Conservation (phyloP, 1,140 invertebrate species). For the Aphelenchoides avenae region DNA sequence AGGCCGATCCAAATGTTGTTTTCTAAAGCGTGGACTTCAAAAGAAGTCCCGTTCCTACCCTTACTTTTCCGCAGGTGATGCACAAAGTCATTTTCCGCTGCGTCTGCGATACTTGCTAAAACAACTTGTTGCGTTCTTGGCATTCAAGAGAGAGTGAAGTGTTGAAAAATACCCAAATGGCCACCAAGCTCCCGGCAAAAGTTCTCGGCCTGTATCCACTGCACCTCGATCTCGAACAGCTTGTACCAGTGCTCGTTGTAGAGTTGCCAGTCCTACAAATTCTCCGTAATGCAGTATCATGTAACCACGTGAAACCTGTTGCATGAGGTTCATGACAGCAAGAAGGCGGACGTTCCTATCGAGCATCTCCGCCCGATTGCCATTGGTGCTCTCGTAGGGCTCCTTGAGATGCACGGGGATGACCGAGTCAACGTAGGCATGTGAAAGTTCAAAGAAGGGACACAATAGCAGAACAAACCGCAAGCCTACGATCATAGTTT, state of each 20-base stretch:
- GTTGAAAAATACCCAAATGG: no score
- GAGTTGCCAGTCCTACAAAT: constrained; percentile 44
- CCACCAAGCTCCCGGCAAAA: constrained; percentile 52
- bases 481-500: no score
- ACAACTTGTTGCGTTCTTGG: no score
- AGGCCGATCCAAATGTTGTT: constrained; percentile 57
- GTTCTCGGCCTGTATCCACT: constrained; percentile 54
- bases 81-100: constrained; percentile 50
- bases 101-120: constrained; percentile 46
- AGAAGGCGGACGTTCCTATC: constrained; percentile 30
- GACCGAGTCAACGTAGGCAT: constrained; percentile 1
- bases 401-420: constrained; percentile 18
- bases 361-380: constrained; percentile 6
- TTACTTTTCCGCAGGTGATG: constrained; percentile 51
- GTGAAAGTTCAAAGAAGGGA: background rate
- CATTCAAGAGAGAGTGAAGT: no score
- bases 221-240: constrained; percentile 51
- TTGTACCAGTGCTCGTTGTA: constrained; percentile 46
- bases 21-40: constrained; percentile 31
- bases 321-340: constrained; percentile 37
- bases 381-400: background rate
- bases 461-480: constrained; percentile 8
- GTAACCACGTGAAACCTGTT: constrained; percentile 40
- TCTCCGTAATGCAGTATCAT: background rate
- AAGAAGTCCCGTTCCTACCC: background rate